These are phyloP conservation scores for Coptodon bakossiorum DNA, from an alignment of 2,113 vertebrate species.

Conservation along the genomic window DNA sequence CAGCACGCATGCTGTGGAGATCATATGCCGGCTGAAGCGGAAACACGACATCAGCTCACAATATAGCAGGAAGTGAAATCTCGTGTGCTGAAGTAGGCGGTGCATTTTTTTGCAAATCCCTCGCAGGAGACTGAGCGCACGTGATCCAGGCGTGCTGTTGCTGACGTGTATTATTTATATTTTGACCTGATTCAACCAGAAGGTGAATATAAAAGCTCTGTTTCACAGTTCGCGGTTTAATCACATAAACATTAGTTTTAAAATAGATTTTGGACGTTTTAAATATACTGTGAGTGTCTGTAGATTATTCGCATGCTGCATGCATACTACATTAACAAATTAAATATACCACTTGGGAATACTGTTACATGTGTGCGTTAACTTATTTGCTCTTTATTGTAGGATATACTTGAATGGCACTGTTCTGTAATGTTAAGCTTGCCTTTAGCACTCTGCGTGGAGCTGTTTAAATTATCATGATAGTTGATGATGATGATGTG, in stretches of 20 bases:
- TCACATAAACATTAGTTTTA: background rate
- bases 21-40: background rate
- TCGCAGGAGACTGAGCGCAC: background rate
- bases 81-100: fast-evolving
- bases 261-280: background rate
- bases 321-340: background rate
- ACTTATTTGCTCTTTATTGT: background rate
- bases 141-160: background rate
- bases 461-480: background rate
- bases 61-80: constrained; percentile 56
- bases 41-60: constrained; percentile 13
- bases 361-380: background rate
- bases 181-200: background rate
- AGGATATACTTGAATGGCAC: background rate
- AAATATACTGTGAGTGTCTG: background rate
- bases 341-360: background rate
- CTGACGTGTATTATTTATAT: constrained; percentile 1
- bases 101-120: constrained; percentile 10
- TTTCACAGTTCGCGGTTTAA: background rate
- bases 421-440: background rate
- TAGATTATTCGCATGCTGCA: background rate
- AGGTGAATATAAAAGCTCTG: background rate
- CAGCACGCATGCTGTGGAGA: background rate
- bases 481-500: background rate
- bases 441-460: background rate